Conservation (phyloP, 1,140 invertebrate genomes). For the Pseudoatta argentina region DNA sequence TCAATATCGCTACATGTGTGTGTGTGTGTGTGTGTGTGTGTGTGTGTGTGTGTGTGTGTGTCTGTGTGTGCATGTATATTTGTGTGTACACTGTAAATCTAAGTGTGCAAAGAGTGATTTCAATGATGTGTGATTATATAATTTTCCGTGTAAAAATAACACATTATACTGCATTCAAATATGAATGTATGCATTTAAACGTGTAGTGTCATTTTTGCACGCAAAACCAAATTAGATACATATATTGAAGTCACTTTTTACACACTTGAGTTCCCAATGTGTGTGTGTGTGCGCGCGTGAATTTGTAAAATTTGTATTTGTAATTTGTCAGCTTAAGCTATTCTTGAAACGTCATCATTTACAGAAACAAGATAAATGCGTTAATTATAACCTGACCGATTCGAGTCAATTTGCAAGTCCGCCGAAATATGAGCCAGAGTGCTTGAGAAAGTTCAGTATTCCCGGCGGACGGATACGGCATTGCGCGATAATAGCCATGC, state of each 20-base stretch:
- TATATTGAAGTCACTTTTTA: too few species aligned
- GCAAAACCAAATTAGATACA: too few species aligned
- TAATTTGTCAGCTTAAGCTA: not conserved
- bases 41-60: not conserved
- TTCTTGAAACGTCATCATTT: not conserved
- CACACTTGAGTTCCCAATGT: too few species aligned
- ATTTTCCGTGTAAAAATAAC: too few species aligned
- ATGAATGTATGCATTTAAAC: too few species aligned
- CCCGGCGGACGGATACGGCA: conserved; percentile 11
- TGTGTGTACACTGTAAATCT: too few species aligned
- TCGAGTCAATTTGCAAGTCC: not conserved
- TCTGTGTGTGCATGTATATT: not conserved
- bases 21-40: not conserved
- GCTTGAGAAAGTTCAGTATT: not conserved
- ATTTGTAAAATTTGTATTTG: not conserved
- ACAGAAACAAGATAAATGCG: not conserved
- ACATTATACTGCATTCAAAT: too few species aligned
- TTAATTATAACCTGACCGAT: not conserved
- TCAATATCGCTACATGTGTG: not conserved
- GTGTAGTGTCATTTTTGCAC: too few species aligned
- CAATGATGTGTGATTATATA: too few species aligned
- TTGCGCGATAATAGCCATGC: conserved; percentile 6
- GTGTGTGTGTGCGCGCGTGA: not conserved
- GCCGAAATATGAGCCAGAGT: not conserved
- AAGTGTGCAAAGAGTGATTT: too few species aligned